A percentile compares a stretch with the other conserved stretches of the same genome.
phyloP scores from a whole-genome alignment of 1,140 invertebrate genomes.

The Drosophila sechellia region DNA sequence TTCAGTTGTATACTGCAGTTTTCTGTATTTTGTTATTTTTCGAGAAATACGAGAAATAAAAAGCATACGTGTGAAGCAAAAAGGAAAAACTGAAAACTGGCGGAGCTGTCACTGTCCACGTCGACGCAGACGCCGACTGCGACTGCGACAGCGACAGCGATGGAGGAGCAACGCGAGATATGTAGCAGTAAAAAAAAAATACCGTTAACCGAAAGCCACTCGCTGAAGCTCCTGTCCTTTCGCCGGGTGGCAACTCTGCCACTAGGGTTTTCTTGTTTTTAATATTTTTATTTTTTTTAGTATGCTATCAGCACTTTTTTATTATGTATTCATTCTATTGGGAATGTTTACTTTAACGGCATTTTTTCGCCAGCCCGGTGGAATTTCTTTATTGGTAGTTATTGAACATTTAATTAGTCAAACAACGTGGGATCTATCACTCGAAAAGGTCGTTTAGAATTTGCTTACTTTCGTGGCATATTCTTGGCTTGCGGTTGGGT shows the following conservation, averaged over 20 bases:
- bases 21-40: conserved; percentile 3
- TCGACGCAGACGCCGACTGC: conserved; percentile 31
- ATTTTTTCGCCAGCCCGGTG: background rate
- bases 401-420: background rate
- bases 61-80: background rate
- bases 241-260: conserved; percentile 56
- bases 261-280: background rate
- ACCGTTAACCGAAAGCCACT: conserved; percentile 36
- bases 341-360: conserved; percentile 25
- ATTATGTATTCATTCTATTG: background rate
- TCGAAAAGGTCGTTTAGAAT: background rate
- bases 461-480: background rate
- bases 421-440: background rate
- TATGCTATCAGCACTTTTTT: background rate
- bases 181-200: conserved; percentile 18
- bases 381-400: background rate
- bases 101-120: conserved; percentile 14
- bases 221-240: conserved; percentile 29
- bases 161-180: conserved; percentile 18
- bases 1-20: background rate
- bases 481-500: conserved; percentile 13
- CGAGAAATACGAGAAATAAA: background rate
- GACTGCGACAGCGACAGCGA: conserved; percentile 1
- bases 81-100: background rate
- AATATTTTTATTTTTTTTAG: background rate